phyloP scores from a whole-genome alignment of 2,113 vertebrate species.

The Rana temporaria region DNA sequence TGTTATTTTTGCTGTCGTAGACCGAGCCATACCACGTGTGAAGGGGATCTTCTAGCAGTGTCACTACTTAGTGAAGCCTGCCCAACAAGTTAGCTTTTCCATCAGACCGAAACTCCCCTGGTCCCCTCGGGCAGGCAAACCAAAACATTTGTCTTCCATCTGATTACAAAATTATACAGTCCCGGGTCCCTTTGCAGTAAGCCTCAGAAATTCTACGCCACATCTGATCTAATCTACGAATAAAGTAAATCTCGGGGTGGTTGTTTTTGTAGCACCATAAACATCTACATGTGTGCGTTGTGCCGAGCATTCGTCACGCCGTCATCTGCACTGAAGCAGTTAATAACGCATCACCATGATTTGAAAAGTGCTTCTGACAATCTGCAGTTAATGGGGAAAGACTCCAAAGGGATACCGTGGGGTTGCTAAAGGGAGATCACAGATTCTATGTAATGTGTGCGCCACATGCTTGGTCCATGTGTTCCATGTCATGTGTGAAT shows the following conservation, averaged over 20 bases:
- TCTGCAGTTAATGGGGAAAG: conserved; percentile 28
- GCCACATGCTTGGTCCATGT: conserved; percentile 47
- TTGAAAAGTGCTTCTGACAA: conserved; percentile 26
- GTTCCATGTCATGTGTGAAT: conserved; percentile 57
- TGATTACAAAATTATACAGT: neutral
- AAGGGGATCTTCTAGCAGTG: too few species aligned
- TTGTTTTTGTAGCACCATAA: neutral
- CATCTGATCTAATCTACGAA: neutral
- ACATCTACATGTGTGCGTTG: conserved; percentile 18
- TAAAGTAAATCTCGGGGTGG: neutral
- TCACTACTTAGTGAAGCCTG: too few species aligned
- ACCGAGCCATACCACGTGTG: too few species aligned
- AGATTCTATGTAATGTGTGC: conserved; percentile 56
- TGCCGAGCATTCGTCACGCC: neutral
- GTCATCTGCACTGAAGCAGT: conserved; percentile 21
- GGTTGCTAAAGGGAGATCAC: conserved; percentile 38
- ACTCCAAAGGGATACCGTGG: conserved; percentile 30
- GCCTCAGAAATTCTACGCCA: neutral
- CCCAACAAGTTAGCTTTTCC: too few species aligned
- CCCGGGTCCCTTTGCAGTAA: neutral
- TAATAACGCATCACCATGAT: conserved; percentile 25
- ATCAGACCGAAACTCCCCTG: too few species aligned
- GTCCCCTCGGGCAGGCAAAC: neutral
- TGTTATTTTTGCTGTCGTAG: too few species aligned
- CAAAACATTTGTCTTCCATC: neutral